A percentile compares a stretch with the other conserved stretches of the same genome.
phyloP scores from a whole-genome alignment of 2,888 invertebrate species.

The Cyclophora albipunctata region DNA sequence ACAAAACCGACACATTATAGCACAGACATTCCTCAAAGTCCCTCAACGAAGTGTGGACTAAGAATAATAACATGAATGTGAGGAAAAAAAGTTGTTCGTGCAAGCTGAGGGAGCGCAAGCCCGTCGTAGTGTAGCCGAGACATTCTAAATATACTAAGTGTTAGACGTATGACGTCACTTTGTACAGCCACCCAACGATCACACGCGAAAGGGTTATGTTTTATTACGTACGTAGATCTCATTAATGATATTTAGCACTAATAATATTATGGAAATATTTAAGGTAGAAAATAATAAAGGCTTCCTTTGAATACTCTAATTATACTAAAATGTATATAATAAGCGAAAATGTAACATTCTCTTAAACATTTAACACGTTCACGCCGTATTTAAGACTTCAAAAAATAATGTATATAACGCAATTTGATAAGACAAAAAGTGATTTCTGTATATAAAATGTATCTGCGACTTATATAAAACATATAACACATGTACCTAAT shows the following conservation, averaged over 20 bases:
- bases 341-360: not conserved
- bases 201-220: not conserved
- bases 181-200: not conserved
- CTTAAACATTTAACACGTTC: slow-evolving; percentile 2
- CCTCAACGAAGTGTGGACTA: slow-evolving; percentile 42
- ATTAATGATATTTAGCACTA: not conserved
- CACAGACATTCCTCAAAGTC: slow-evolving; percentile 58
- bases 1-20: slow-evolving; percentile 56
- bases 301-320: too few species aligned
- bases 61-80: slow-evolving; percentile 39
- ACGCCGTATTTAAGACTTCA: slow-evolving; percentile 8
- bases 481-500: not conserved
- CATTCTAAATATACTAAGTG: slow-evolving; percentile 2
- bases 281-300: too few species aligned
- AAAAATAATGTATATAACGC: slow-evolving; percentile 17
- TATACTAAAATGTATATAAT: not conserved
- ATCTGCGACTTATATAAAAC: slow-evolving; percentile 24
- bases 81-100: slow-evolving; percentile 64
- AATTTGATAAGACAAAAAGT: slow-evolving; percentile 18
- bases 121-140: slow-evolving; percentile 45
- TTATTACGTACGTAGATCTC: not conserved
- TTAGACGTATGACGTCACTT: not conserved
- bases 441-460: slow-evolving; percentile 40
- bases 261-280: too few species aligned
- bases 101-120: slow-evolving; percentile 55